Percentiles rank a stretch among this genome's conserved stretches.
Conservation (phyloP, 2,797 vertebrate species). For the Rhynchotus rufescens region DNA sequence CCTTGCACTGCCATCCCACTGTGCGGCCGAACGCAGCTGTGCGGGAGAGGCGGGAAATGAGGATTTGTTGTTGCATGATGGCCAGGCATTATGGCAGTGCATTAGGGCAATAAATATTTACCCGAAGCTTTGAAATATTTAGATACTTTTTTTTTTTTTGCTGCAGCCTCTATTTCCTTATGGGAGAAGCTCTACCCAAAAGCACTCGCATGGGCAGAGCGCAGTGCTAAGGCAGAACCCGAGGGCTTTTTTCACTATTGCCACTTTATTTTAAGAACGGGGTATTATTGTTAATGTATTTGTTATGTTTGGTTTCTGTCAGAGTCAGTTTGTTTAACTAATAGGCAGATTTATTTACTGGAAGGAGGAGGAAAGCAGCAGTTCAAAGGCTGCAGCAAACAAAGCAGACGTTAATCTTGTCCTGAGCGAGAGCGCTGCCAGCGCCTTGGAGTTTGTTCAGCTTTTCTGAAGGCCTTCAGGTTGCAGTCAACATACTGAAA, state of each 20-base stretch:
- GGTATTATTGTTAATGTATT: slow-evolving; percentile 37
- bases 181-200: not conserved
- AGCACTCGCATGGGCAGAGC: not conserved
- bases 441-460: slow-evolving; percentile 55
- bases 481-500: slow-evolving; percentile 53
- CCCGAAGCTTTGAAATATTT: not conserved
- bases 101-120: not conserved
- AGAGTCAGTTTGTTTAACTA: slow-evolving; percentile 63
- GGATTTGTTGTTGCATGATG: no score
- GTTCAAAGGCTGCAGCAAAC: slow-evolving; percentile 55
- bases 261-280: slow-evolving; percentile 43
- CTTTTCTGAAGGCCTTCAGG: slow-evolving; percentile 44
- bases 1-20: no score
- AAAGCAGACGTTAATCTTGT: slow-evolving; percentile 50
- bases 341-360: slow-evolving; percentile 61
- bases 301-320: slow-evolving; percentile 44
- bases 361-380: slow-evolving; percentile 41
- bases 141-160: not conserved
- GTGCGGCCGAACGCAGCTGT: accelerated
- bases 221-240: not conserved
- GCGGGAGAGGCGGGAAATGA: not conserved
- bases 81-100: not conserved
- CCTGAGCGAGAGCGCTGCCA: slow-evolving; percentile 39
- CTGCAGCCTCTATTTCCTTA: not conserved
- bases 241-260: not conserved